Percentiles rank a stretch among this genome's conserved stretches.
These are phyloP conservation scores for Drosophila pseudotalamancana DNA, from an alignment of 2,888 invertebrate species.

Conservation along the genomic window DNA sequence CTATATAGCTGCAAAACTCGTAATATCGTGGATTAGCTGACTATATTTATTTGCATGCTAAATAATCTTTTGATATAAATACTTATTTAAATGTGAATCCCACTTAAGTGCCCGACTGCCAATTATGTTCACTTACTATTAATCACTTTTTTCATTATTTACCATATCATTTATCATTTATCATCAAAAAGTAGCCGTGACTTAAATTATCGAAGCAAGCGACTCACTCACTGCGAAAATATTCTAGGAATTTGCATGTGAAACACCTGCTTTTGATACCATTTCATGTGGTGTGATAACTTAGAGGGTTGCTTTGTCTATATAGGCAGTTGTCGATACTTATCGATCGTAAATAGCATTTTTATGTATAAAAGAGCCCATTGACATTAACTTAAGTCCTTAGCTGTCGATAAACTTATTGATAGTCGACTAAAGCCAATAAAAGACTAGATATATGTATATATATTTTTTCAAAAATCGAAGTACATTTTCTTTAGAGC, in stretches of 20 bases:
- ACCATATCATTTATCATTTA: slow-evolving; percentile 36
- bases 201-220: slow-evolving; percentile 34
- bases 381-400: too few relatives aligned
- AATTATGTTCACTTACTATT: slow-evolving; percentile 37
- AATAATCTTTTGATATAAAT: slow-evolving; percentile 27
- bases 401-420: too few relatives aligned
- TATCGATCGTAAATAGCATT: too few relatives aligned
- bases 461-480: too few relatives aligned
- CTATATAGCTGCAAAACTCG: background rate
- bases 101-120: slow-evolving; percentile 18
- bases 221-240: slow-evolving; percentile 30
- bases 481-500: too few relatives aligned
- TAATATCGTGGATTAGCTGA: slow-evolving; percentile 30
- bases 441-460: too few relatives aligned
- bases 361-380: too few relatives aligned
- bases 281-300: background rate
- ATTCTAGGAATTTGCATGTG: slow-evolving; percentile 47
- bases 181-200: slow-evolving; percentile 32
- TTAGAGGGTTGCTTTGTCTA: background rate
- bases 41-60: slow-evolving; percentile 1
- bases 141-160: slow-evolving; percentile 35
- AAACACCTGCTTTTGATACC: background rate
- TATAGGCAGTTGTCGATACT: background rate
- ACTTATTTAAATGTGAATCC: slow-evolving; percentile 26
- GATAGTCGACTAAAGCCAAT: too few relatives aligned